These are phyloP conservation scores for Saguinus midas DNA, from an alignment of 2,113 vertebrate species.

Conservation along the genomic window DNA sequence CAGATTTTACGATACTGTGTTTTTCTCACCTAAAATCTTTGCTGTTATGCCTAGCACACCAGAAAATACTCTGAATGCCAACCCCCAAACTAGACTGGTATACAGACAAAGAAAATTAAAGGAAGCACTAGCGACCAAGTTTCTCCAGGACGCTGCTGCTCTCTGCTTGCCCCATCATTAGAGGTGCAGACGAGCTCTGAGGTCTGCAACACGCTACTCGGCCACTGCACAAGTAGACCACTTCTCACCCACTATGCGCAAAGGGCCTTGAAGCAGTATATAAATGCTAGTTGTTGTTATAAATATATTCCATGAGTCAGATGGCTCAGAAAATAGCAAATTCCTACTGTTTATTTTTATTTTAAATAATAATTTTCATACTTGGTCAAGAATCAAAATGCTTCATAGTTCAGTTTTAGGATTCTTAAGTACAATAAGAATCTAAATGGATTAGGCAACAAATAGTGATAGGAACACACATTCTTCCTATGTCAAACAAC, in stretches of 20 bases:
- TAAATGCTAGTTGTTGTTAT: neutral
- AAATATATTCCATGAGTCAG: neutral
- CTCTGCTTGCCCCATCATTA: neutral
- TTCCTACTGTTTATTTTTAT: conserved; percentile 4
- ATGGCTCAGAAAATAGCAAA: neutral
- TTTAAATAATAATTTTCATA: conserved; percentile 35
- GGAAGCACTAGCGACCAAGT: neutral
- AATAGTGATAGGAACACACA: neutral
- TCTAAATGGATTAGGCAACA: neutral
- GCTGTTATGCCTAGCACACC: neutral
- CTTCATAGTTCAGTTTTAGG: neutral
- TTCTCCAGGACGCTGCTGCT: neutral
- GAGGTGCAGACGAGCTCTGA: neutral
- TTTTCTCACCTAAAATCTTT: neutral
- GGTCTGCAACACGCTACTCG: fast-evolving
- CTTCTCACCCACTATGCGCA: neutral
- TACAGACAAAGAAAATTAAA: neutral
- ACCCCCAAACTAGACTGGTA: neutral
- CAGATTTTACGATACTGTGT: neutral
- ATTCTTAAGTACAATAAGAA: neutral
- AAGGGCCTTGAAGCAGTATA: neutral
- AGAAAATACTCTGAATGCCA: neutral
- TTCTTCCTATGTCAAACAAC: neutral
- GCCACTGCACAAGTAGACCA: neutral
- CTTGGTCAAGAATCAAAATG: neutral